Percentiles rank a stretch among this genome's conserved stretches.
These are phyloP conservation scores for Grallaria varia DNA, from an alignment of 2,113 vertebrate genomes.

Conservation along the genomic window DNA sequence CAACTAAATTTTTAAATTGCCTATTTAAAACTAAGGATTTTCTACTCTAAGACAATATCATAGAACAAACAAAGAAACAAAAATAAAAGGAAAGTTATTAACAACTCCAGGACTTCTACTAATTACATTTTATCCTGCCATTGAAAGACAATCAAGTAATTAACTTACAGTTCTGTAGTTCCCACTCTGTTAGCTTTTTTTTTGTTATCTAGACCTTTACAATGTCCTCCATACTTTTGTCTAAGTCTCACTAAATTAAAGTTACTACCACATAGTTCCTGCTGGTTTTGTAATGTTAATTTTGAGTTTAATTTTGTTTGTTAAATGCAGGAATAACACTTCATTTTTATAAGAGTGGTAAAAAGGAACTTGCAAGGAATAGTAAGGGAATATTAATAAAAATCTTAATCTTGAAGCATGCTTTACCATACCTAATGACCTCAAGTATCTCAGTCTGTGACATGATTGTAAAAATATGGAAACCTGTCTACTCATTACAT, in stretches of 20 bases:
- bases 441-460: neutral
- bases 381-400: neutral
- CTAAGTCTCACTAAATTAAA: neutral
- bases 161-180: neutral
- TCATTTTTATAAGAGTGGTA: neutral
- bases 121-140: neutral
- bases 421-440: neutral
- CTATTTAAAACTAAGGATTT: neutral
- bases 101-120: neutral
- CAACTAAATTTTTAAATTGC: neutral
- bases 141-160: neutral
- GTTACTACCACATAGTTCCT: neutral
- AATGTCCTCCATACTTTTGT: neutral
- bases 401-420: neutral
- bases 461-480: neutral
- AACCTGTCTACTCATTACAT: neutral
- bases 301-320: neutral
- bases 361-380: neutral
- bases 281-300: neutral
- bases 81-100: neutral
- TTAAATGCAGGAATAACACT: neutral
- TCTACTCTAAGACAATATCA: neutral
- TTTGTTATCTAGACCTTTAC: neutral
- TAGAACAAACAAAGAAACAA: neutral
- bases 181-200: neutral